These are phyloP conservation scores for Metallyticus violacea DNA, from an alignment of 2,888 invertebrate genomes.

Conservation along the genomic window DNA sequence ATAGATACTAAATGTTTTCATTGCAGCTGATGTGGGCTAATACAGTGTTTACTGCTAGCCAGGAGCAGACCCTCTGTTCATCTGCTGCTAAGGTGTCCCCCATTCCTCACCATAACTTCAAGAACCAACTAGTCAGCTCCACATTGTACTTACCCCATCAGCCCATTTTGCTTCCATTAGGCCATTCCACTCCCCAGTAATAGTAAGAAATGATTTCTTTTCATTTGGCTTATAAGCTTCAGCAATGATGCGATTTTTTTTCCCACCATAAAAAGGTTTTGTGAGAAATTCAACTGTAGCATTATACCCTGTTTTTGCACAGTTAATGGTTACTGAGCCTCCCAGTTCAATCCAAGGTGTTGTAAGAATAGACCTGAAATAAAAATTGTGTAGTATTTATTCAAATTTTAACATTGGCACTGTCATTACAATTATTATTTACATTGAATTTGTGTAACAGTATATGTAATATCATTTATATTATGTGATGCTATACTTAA, in stretches of 20 bases:
- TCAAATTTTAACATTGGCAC: too few relatives aligned
- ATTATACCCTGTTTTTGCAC: constrained; percentile 89
- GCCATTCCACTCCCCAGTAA: constrained; percentile 97
- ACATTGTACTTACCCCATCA: constrained; percentile 52
- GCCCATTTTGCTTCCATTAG: constrained; percentile 89
- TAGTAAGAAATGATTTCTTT: constrained; percentile 84
- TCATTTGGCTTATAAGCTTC: constrained; percentile 77
- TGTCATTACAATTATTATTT: too few relatives aligned
- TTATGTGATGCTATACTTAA: too few relatives aligned
- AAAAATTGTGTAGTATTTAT: background rate
- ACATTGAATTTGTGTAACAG: too few relatives aligned
- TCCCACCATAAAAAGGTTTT: constrained; percentile 97
- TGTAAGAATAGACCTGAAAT: constrained; percentile 85
- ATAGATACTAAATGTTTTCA: too few relatives aligned
- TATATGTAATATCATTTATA: too few relatives aligned
- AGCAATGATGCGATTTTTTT: constrained; percentile 83
- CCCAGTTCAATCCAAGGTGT: constrained; percentile 99
- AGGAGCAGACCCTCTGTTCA: too few relatives aligned
- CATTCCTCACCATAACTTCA: too few relatives aligned
- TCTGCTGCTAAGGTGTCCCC: too few relatives aligned
- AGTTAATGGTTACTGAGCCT: constrained; percentile 85
- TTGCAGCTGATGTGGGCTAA: too few relatives aligned
- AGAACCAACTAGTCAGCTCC: too few relatives aligned
- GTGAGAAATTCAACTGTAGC: constrained; percentile 94
- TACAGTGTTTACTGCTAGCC: too few relatives aligned